These are phyloP conservation scores for Lerema accius DNA, from an alignment of 1,140 invertebrate species.

Conservation along the genomic window DNA sequence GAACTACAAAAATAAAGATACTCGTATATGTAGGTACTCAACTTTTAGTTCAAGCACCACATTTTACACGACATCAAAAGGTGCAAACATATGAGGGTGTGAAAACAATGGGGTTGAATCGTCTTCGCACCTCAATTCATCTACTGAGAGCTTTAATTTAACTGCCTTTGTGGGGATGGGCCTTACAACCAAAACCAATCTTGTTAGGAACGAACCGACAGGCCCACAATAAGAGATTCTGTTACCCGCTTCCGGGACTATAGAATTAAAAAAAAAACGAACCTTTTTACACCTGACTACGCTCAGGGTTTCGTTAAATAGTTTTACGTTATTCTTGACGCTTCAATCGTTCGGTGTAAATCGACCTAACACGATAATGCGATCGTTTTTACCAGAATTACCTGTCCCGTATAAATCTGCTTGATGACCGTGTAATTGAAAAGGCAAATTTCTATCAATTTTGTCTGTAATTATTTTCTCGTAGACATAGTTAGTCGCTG, in stretches of 20 bases:
- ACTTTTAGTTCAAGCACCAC: slow-evolving; percentile 1
- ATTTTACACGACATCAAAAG: slow-evolving; percentile 26
- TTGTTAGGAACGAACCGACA: slow-evolving; percentile 64
- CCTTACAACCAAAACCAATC: slow-evolving; percentile 46
- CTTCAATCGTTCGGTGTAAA: slow-evolving; percentile 19
- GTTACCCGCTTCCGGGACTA: slow-evolving; percentile 63
- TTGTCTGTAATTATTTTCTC: slow-evolving; percentile 18
- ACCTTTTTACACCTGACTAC: slow-evolving; percentile 59
- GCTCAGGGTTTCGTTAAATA: slow-evolving; percentile 34
- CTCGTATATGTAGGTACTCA: not conserved
- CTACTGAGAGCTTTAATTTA: slow-evolving; percentile 48
- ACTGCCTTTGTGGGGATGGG: slow-evolving; percentile 45
- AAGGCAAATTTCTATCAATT: slow-evolving; percentile 26
- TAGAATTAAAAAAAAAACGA: slow-evolving; percentile 47
- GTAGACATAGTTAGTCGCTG: not conserved
- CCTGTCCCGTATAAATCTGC: slow-evolving; percentile 13
- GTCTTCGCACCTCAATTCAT: slow-evolving; percentile 35
- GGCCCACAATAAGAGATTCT: slow-evolving; percentile 55
- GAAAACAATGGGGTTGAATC: slow-evolving; percentile 24
- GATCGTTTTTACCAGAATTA: slow-evolving; percentile 13
- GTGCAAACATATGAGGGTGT: slow-evolving; percentile 6
- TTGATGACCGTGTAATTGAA: slow-evolving; percentile 37
- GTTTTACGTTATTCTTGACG: slow-evolving; percentile 44
- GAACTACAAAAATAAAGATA: too few species aligned
- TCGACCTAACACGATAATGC: slow-evolving; percentile 23